phyloP scores from a whole-genome alignment of 2,113 vertebrate genomes.

The Semnopithecus entellus region DNA sequence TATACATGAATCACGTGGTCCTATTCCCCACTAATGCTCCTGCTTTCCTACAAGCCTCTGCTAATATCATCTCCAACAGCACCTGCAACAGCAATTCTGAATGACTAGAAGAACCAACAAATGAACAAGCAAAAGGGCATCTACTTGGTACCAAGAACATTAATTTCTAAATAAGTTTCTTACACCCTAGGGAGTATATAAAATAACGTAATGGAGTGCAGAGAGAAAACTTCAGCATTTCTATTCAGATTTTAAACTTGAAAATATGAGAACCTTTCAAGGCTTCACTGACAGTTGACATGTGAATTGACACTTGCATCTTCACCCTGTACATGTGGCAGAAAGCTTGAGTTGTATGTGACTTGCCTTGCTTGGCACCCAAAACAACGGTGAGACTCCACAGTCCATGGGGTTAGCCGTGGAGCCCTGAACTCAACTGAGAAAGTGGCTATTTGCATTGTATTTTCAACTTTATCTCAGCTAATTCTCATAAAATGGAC shows the following conservation, averaged over 20 bases:
- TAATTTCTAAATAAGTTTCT: background rate
- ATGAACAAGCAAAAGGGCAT: background rate
- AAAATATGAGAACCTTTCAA: background rate
- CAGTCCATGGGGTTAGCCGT: background rate
- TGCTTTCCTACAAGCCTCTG: background rate
- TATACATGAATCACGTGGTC: accelerated
- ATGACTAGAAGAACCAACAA: background rate
- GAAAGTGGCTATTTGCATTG: background rate
- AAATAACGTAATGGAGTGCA: background rate
- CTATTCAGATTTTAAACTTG: background rate
- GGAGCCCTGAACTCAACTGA: background rate
- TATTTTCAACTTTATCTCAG: slow-evolving; percentile 6
- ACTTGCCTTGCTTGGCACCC: no score
- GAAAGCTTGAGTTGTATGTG: background rate
- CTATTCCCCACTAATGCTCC: background rate
- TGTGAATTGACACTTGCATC: background rate
- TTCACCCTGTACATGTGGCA: accelerated
- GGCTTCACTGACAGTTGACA: background rate
- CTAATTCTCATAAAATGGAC: background rate
- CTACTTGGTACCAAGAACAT: background rate
- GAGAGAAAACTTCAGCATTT: background rate
- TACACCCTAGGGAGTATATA: background rate
- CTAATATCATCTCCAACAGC: background rate
- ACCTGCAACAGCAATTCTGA: background rate
- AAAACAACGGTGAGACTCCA: accelerated